Conservation (phyloP, 1,140 invertebrate species). For the Drosophila sturtevanti region DNA sequence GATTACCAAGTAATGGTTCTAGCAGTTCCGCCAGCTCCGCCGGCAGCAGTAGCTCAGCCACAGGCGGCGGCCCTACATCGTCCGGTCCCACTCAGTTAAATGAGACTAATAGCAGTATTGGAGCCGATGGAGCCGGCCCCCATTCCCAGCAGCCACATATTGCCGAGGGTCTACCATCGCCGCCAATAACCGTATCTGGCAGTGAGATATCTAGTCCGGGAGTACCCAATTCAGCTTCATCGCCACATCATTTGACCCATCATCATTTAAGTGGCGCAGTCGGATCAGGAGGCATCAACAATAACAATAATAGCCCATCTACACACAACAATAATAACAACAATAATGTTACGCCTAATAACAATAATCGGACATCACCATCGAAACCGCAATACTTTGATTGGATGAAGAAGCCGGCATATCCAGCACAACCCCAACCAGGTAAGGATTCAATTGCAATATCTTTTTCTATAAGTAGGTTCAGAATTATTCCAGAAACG, state of each 20-base stretch:
- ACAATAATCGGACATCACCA: conserved; percentile 84
- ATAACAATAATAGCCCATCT: conserved; percentile 72
- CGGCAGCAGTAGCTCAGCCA: conserved; percentile 81
- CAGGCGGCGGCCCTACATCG: conserved; percentile 54
- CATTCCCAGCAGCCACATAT: conserved; percentile 69
- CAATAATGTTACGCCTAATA: conserved; percentile 62
- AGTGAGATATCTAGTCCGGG: conserved; percentile 88
- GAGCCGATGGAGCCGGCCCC: conserved; percentile 36
- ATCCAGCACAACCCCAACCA: conserved; percentile 91
- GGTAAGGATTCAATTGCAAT: conserved; percentile 85
- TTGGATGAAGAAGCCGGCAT: conserved; percentile 95
- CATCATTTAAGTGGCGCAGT: conserved; percentile 66
- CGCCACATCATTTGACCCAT: conserved; percentile 75
- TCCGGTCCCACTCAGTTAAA: conserved; percentile 69
- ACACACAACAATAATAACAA: conserved; percentile 74
- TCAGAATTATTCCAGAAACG: too few species aligned
- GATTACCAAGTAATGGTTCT: conserved; percentile 60
- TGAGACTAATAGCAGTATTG: conserved; percentile 70
- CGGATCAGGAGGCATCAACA: conserved; percentile 52
- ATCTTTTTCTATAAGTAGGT: too few species aligned
- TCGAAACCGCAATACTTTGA: conserved; percentile 91
- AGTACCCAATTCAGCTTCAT: conserved; percentile 82
- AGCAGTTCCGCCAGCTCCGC: conserved; percentile 70
- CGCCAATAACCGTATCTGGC: conserved; percentile 86
- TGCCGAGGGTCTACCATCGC: conserved; percentile 83